Base-by-base conservation (phyloP, 2,113 vertebrate genomes). In the Ameiurus melas region DNA sequence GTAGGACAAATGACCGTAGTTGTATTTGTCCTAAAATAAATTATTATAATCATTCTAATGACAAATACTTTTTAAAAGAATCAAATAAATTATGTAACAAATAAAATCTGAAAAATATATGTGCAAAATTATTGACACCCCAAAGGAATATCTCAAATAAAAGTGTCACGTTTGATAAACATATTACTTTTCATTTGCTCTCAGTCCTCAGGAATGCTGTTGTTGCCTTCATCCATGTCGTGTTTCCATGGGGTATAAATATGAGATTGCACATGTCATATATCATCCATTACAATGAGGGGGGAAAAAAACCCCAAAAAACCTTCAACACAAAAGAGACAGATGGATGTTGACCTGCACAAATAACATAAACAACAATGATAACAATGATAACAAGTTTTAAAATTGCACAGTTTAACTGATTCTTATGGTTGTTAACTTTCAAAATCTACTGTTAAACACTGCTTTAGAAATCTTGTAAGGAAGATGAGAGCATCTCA, bases 81-180 rank as follows among this genome's bases (percentile, higher is more conserved):
- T 27, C 9, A n/a, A 30, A 71, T 36, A 1, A 75, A 43, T 43
- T 75, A 22, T 75, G 3, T 43, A 33, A 77, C 25, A 43, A 47
- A 73, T 77, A 51, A 47, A 47, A 57, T 33, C 17, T 81, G 5
- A 55, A 58, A 57, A 27, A 58, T 19, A 33, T 57, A 20, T 33
- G 19, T 20, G 30, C 43, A 51, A 60, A 36, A 39, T 60, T 36
- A 36, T 39, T 60, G 30, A 81, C 55, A 82, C 19, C 17, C 30
- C 79, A 2, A 39, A 25, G 12, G 57, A 60, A 82, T 62, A 82
- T 36, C 39, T 82, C 9, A 33, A 81, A 81, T 58, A 57, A 81
- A 81, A 81, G 53, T 81, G 78, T 81, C n/a, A 33, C 19, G 78
- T n/a, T 57, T 81, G 78, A 81, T 33, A 57, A 36, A 58, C 78